Evolutionary conservation across 1,140 invertebrate species (phyloP), one percentile per base, ranked within the genome.

Genomic region (Scaptomyza pallida): DNA sequence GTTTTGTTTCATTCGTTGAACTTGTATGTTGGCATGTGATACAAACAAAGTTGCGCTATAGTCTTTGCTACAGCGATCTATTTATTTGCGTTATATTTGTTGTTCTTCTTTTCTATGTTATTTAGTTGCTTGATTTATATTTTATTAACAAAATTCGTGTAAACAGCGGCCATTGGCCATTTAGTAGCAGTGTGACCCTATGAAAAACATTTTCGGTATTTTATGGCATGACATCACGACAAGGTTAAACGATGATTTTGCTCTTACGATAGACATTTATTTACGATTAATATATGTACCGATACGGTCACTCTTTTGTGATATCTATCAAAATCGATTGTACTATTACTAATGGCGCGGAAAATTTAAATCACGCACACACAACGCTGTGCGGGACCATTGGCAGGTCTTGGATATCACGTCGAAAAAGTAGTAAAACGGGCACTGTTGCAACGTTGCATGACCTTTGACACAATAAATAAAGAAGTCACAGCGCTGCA

Each of bases 381-480:
- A 91, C 10, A 77, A 30, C 8, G 89, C 89, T 2, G 62, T 78
- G 1, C 70, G 74, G 0, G 81, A 82, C 77, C 70, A 89, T 43
- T 90, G 78, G 8, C 89, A 91, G 41, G 71, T 81, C 47, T 86
- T 88, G 1, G 79, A 70, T 30, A 74, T 57, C n/a, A 89, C 71
- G 51, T 91, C 89, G 33, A 89, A 91, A 50, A 56, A 76, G 54
- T 91, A 82, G 23, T 89, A 91, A 44, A 91, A 91, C 2, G 89
- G 89, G 43, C 89, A 91, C 33, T 82, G 77, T 16, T 91, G 89
- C 30, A 91, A 50, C 5, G 81, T 82, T 5, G 89, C 82, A 59
- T 91, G 75, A 8, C 89, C 89, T 19, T 90, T 90, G 1, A 90
- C 78, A 44, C 89, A 90, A 45, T 89, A 90, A n/a, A 90, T 89